Evolutionary conservation across 2,888 invertebrate species (phyloP).

Genomic region (Hydroisotoma schaefferi): DNA sequence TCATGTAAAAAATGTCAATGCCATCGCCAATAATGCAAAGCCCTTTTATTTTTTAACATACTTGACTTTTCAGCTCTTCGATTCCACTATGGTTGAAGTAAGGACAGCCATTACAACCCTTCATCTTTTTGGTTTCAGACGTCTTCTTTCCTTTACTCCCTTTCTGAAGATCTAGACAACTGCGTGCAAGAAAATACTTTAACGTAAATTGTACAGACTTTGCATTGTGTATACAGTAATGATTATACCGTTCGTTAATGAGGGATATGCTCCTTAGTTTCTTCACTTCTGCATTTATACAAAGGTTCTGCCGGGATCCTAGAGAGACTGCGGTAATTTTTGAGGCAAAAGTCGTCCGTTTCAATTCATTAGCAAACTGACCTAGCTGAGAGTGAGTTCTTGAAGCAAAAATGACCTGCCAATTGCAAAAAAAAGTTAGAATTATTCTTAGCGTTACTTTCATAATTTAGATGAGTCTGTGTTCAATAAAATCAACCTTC

Average conservation of each 20-base stretch:
- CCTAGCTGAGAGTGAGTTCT: slow-evolving; percentile 95
- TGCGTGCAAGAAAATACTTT: slow-evolving; percentile 50
- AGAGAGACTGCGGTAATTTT: slow-evolving; percentile 72
- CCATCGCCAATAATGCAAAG: neutral
- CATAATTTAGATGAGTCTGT: neutral
- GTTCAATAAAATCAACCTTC: slow-evolving; percentile 46
- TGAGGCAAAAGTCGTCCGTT: slow-evolving; percentile 70
- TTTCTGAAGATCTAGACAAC: slow-evolving; percentile 76
- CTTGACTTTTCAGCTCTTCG: slow-evolving; percentile 57
- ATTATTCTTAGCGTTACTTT: neutral
- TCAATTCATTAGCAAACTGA: slow-evolving; percentile 91
- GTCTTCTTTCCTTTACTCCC: slow-evolving; percentile 59
- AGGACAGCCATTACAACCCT: slow-evolving; percentile 62
- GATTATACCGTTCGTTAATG: slow-evolving; percentile 86
- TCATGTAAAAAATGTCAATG: slow-evolving; percentile 5
- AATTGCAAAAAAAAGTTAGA: too few relatives aligned
- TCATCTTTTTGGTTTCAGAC: slow-evolving; percentile 61
- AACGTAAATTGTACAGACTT: too few relatives aligned
- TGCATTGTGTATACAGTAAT: too few relatives aligned
- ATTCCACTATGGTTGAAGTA: slow-evolving; percentile 64
- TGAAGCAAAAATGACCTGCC: slow-evolving; percentile 70
- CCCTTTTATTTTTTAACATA: too few relatives aligned
- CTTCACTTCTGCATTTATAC: slow-evolving; percentile 77
- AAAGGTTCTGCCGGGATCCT: slow-evolving; percentile 88
- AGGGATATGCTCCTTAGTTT: slow-evolving; percentile 69